Percentiles rank a stretch among this genome's conserved stretches.
Conservation (phyloP, 2,797 vertebrate species). For the Enteromius anoplus region DNA sequence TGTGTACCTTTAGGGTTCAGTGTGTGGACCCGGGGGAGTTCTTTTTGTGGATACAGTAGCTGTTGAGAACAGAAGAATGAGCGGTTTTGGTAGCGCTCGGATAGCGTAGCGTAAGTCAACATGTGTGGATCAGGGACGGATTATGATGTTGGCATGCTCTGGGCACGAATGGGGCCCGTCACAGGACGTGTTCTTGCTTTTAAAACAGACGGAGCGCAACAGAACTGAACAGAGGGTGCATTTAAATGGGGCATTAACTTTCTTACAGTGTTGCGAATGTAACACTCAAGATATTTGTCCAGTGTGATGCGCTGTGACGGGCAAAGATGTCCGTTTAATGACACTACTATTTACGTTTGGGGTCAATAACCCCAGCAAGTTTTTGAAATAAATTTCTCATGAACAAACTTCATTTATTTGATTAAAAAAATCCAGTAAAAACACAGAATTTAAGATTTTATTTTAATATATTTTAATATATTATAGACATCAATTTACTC, state of each 20-base stretch:
- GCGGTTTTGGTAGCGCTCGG: neutral
- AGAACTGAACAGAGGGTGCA: constrained; percentile 9
- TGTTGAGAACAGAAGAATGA: neutral
- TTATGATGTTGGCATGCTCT: constrained; percentile 26
- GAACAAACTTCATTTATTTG: neutral
- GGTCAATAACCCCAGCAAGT: neutral
- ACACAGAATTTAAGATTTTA: neutral
- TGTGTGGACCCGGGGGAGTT: neutral
- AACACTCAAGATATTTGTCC: constrained; percentile 28
- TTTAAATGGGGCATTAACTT: constrained; percentile 18
- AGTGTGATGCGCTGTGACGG: neutral
- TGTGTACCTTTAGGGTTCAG: neutral
- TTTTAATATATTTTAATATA: neutral
- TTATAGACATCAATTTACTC: neutral
- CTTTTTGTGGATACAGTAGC: constrained; percentile 13
- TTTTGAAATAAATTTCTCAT: neutral
- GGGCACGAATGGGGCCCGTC: constrained; percentile 6
- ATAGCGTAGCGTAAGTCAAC: constrained; percentile 5
- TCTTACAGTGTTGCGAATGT: constrained; percentile 22
- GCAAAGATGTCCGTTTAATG: neutral
- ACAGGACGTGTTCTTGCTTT: constrained; percentile 8
- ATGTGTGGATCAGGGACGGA: constrained; percentile 21
- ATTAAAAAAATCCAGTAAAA: neutral
- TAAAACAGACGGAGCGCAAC: neutral
- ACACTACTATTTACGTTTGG: neutral